Evolutionary conservation across 2,797 vertebrate genomes (phyloP), one percentile per base, ranked within the genome.

Genomic region (Meda fulgida): DNA sequence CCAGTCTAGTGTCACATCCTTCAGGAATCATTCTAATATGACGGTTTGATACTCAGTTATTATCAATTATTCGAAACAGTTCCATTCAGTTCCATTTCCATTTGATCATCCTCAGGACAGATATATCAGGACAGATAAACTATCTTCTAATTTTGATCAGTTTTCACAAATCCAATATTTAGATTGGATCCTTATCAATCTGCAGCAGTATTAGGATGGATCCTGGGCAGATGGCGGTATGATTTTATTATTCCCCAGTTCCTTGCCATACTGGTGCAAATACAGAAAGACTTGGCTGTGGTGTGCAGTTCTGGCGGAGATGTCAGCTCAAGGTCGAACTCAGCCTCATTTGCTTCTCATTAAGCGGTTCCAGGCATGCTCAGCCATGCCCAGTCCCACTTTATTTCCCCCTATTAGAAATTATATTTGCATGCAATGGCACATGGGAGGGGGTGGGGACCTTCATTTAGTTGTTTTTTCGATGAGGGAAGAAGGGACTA

Each of bases 221-320:
- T 80, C 75, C 84, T 40, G 76, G 85, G 79, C 88, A 89, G 86
- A 89, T 86, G 88, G 88, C 88, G 29, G 67, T 53, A 43, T 89
- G 83, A 89, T 89, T 88, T 80, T 80, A 89, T 89, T 88, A 89
- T 84, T 84, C 87, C 40, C 82, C 65, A 75, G 86, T 83, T 84
- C 78, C 53, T 84, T 86, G 85, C 81, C 53, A 84, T 78, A 85
- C 81, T 85, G 85, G 76, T 77, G 43, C 55, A 78, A 80, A 89
- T 76, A 63, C 75, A 83, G 84, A 84, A 76, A 78, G 86, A 78
- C 78, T 84, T 85, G 80, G 81, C 65, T 86, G 79, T 65, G 18
- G 60, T 84, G 65, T 21, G 53, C 53, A 31, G 72, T 43, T 71
- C 48, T 69, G 78, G 63, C 2, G 7, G 53, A 71, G 76, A 40